phyloP scores from a whole-genome alignment of 2,113 vertebrate genomes.

The Psephotus haematonotus region DNA sequence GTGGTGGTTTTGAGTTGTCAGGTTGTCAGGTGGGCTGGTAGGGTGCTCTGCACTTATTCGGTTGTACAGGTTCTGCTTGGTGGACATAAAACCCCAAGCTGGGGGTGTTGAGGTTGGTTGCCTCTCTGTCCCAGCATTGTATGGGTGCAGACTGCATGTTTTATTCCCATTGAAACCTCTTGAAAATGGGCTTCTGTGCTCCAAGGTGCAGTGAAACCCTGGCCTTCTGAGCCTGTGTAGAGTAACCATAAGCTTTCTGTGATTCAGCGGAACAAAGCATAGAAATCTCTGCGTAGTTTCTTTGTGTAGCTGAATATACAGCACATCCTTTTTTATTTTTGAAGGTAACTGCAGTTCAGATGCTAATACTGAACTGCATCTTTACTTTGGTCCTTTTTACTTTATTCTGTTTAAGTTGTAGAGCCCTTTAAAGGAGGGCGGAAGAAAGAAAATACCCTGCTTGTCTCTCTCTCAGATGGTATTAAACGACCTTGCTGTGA shows the following conservation, averaged over 20 bases:
- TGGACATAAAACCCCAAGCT: rapidly evolving
- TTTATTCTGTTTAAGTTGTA: not conserved
- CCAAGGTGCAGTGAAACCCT: not conserved
- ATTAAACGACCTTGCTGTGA: not conserved
- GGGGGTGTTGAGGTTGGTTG: not conserved
- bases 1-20: not conserved
- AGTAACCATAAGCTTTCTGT: not conserved
- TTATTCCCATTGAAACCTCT: not conserved
- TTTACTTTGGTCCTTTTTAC: not conserved
- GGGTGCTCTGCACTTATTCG: not conserved
- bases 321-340: not conserved
- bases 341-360: not conserved
- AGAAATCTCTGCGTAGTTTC: not conserved
- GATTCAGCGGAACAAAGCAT: not conserved
- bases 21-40: not conserved
- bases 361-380: not conserved
- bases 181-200: not conserved
- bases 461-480: not conserved
- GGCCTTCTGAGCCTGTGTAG: not conserved
- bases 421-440: not conserved
- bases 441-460: not conserved
- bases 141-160: rapidly evolving
- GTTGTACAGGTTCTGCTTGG: not conserved
- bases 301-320: not conserved
- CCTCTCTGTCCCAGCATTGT: not conserved